Conservation (phyloP, 2,888 invertebrate genomes). For the Ophion ellenae region DNA sequence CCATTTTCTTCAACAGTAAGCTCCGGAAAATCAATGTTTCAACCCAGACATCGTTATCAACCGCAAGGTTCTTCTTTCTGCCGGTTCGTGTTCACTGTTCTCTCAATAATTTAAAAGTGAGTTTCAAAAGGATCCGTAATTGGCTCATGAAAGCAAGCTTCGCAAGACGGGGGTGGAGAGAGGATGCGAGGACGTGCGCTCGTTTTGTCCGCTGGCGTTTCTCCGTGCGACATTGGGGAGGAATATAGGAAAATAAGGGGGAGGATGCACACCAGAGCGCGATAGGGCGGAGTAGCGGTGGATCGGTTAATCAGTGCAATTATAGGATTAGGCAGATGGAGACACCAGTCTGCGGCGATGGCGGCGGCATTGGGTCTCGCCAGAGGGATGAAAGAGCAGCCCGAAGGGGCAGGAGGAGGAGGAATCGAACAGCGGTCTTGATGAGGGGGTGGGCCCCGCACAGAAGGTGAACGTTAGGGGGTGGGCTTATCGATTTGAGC, state of each 20-base stretch:
- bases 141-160: slow-evolving; percentile 42
- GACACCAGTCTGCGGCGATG: slow-evolving; percentile 60
- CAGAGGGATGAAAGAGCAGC: slow-evolving; percentile 42
- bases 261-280: slow-evolving; percentile 15
- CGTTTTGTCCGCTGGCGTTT: slow-evolving; percentile 5
- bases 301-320: slow-evolving; percentile 71
- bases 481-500: slow-evolving; percentile 73
- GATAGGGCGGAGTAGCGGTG: slow-evolving; percentile 36
- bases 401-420: slow-evolving; percentile 25
- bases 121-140: slow-evolving; percentile 43
- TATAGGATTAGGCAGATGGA: slow-evolving; percentile 70
- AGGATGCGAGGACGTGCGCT: slow-evolving; percentile 12
- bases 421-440: slow-evolving; percentile 50
- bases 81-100: background rate
- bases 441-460: slow-evolving; percentile 47
- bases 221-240: slow-evolving; percentile 24
- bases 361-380: slow-evolving; percentile 41
- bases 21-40: background rate
- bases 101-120: slow-evolving; percentile 16
- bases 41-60: background rate
- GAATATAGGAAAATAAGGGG: slow-evolving; percentile 54
- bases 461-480: slow-evolving; percentile 42
- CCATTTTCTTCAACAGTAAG: too few species aligned
- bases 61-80: background rate
- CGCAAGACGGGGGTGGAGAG: slow-evolving; percentile 19